Conservation (phyloP, 2,888 invertebrate genomes). For the Leptopilina myrica region DNA sequence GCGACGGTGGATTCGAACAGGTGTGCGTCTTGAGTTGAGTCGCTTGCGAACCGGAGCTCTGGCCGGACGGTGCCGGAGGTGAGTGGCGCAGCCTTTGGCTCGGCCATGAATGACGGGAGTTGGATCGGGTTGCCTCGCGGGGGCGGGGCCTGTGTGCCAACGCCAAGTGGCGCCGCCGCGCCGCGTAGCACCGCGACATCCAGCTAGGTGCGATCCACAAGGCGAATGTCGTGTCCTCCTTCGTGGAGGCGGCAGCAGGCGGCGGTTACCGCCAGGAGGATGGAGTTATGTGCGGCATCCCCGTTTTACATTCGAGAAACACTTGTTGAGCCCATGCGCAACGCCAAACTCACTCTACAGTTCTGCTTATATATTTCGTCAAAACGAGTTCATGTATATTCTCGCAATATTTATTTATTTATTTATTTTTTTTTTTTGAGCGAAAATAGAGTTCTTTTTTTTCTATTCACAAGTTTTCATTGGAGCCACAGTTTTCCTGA, state of each 20-base stretch:
- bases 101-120: conserved; percentile 75
- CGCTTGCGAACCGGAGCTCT: conserved; percentile 57
- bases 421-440: not conserved
- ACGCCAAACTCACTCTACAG: not conserved
- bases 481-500: no score
- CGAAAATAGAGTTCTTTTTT: no score
- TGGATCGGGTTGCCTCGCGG: conserved; percentile 76
- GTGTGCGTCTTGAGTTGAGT: conserved; percentile 56
- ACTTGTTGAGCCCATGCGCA: conserved; percentile 68
- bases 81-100: conserved; percentile 71
- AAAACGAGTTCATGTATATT: no score
- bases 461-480: no score
- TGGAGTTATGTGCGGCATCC: conserved; percentile 53
- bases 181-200: no score
- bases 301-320: conserved; percentile 59
- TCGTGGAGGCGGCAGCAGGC: conserved; percentile 43
- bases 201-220: conserved; percentile 32
- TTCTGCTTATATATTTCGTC: not conserved
- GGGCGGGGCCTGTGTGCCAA: conserved; percentile 72
- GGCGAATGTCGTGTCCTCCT: conserved; percentile 19
- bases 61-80: conserved; percentile 63
- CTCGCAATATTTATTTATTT: no score
- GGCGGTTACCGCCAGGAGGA: conserved; percentile 57
- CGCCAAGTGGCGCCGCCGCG: conserved; percentile 50
- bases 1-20: conserved; percentile 57